phyloP scores from a whole-genome alignment of 2,113 vertebrate genomes.

The Gymnarchus niloticus region DNA sequence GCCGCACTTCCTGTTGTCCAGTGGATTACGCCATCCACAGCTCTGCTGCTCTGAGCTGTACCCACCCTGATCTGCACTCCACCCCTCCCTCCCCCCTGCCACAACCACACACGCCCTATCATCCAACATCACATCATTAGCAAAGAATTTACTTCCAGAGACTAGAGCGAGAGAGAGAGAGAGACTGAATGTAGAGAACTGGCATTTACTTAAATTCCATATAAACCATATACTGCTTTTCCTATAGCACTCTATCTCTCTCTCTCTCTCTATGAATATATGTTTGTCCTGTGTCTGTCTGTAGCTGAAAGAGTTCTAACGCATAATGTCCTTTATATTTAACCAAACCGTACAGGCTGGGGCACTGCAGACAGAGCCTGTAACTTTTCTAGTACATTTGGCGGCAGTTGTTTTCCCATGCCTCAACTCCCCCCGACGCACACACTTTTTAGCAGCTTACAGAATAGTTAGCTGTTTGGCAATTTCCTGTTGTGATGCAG shows the following conservation, averaged over 20 bases:
- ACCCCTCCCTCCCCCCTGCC: not conserved
- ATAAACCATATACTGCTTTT: not conserved
- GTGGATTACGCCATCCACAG: not conserved
- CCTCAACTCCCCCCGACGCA: not conserved
- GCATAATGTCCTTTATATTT: not conserved
- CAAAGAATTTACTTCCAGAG: not conserved
- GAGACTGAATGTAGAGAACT: not conserved
- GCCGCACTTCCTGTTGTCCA: slow-evolving; percentile 8
- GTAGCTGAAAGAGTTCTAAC: not conserved
- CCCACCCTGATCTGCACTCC: not conserved
- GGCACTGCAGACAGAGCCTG: not conserved
- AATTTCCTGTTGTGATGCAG: not conserved
- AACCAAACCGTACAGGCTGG: not conserved
- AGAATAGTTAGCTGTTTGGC: not conserved
- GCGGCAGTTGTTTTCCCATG: not conserved
- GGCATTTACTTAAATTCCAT: not conserved
- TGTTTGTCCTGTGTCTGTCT: not conserved
- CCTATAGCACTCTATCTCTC: not conserved
- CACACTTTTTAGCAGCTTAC: too few species aligned
- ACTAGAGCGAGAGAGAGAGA: not conserved
- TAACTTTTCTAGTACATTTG: not conserved
- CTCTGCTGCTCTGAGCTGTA: not conserved
- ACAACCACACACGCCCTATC: not conserved
- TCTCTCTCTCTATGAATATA: too few species aligned
- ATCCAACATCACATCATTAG: slow-evolving; percentile 17